Evolutionary conservation across 2,888 invertebrate genomes (phyloP), one percentile per base, ranked within the genome.

Genomic region (Mamestra brassicae): DNA sequence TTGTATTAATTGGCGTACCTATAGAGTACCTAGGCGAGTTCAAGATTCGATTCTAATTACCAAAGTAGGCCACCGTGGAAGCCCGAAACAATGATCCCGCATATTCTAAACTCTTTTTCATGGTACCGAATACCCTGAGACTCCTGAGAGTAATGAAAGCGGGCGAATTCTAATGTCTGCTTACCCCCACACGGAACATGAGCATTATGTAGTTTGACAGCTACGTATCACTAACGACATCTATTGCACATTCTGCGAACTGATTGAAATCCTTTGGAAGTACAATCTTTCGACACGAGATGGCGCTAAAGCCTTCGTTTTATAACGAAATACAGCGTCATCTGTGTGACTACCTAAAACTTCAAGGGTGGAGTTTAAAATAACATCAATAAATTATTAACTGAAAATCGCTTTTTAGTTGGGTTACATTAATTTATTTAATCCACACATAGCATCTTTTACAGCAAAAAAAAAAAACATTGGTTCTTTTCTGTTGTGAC

Each of bases 351-450:
- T 42, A 5, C 4, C 8, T 42, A 7, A 42, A 42, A 0, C 0
- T 42, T 47, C 11, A 47, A 47, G 13, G 47, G 13, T 3, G 47
- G 11, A 47, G 11, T 13, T 47, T 47, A 47, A 3, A 4, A 47
- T 6, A 10, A 47, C 5, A 50, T 8, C 0, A 13, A 36, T n/a
- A n/a, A 0, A 8, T 17, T 13, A 13, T n/a, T 5, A 26, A 2
- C 11, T 2, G 42, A 63, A 71, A 66, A 34, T 3, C 0, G 3
- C 45, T 15, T 64, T 36, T 13, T n/a, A 36, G 2, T 63, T 55
- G 10, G 11, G 47, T 73, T 73, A 68, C 42, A 57, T 57, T 36
- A 3, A 34, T 79, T 73, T 61, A 72, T 69, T 76, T 60, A 17
- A 4, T 58, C 13, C 71, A 72, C 34, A 58, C 17, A 55, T 45